These are phyloP conservation scores for Noctua fimbriata DNA, from an alignment of 2,888 invertebrate species.

Conservation along the genomic window DNA sequence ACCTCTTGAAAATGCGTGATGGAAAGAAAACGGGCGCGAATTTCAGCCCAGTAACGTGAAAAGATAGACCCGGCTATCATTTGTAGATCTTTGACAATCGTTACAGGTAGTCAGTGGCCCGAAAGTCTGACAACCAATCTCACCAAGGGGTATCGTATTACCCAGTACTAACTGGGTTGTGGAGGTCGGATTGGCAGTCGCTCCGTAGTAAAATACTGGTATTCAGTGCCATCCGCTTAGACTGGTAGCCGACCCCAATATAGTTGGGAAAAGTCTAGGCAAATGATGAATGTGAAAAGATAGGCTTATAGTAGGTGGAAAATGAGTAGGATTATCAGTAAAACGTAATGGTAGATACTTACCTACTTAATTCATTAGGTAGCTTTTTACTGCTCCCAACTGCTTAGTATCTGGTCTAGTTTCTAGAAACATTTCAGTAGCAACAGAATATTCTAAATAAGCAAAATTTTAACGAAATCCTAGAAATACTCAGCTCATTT, in stretches of 20 bases:
- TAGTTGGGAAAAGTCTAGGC: too few relatives aligned
- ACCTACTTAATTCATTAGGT: not conserved
- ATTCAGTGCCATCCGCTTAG: too few relatives aligned
- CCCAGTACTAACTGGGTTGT: too few relatives aligned
- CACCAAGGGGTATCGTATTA: too few relatives aligned
- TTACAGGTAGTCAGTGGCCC: too few relatives aligned
- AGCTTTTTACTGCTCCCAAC: not conserved
- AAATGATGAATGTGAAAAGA: too few relatives aligned
- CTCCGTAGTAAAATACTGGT: too few relatives aligned
- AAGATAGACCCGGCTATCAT: not conserved
- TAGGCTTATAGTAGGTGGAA: too few relatives aligned
- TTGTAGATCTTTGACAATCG: too few relatives aligned
- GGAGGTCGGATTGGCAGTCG: too few relatives aligned
- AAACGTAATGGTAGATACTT: not conserved
- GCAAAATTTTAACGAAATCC: conserved; percentile 4
- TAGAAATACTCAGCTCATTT: conserved; percentile 42
- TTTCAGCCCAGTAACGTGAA: not conserved
- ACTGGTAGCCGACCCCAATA: too few relatives aligned
- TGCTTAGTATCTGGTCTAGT: conserved; percentile 8
- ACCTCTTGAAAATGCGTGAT: not conserved
- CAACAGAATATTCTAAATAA: conserved; percentile 23
- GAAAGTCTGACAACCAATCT: too few relatives aligned
- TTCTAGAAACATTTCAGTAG: not conserved
- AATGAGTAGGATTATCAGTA: not conserved
- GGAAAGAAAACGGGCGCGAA: not conserved